Evolutionary conservation across 2,113 vertebrate genomes (phyloP).

Genomic region (Halcyon malimbica): DNA sequence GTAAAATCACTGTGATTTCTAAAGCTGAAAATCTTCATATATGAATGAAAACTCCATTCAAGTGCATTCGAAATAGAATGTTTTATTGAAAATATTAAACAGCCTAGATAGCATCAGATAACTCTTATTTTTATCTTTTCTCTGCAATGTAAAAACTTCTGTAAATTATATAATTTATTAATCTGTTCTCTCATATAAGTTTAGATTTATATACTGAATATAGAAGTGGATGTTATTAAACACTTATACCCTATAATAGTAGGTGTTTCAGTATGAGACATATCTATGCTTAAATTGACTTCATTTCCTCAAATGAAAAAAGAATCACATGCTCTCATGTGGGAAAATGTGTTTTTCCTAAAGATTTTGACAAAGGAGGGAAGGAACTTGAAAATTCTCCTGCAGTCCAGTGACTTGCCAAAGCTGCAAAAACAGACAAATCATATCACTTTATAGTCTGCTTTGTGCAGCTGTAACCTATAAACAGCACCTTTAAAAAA

Average conservation of each 20-base stretch:
- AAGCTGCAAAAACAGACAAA: background rate
- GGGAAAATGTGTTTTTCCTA: background rate
- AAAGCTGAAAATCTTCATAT: background rate
- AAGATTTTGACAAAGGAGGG: background rate
- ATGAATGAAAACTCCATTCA: background rate
- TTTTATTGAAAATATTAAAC: background rate
- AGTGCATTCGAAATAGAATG: background rate
- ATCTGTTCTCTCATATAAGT: background rate
- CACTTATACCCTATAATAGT: background rate
- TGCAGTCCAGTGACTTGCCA: background rate
- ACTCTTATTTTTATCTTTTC: background rate
- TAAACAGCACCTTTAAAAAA: background rate
- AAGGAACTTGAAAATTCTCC: background rate
- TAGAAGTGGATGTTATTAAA: background rate
- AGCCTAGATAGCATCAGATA: background rate
- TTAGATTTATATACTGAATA: conserved; percentile 6
- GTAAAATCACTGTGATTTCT: background rate
- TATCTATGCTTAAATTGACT: background rate
- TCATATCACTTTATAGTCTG: background rate
- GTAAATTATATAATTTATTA: background rate
- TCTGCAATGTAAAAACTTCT: background rate
- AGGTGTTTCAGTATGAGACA: background rate
- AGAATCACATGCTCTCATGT: background rate
- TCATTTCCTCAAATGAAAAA: background rate
- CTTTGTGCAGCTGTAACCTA: background rate